Conservation (phyloP, 2,113 vertebrate species). For the Heterochromis multidens region DNA sequence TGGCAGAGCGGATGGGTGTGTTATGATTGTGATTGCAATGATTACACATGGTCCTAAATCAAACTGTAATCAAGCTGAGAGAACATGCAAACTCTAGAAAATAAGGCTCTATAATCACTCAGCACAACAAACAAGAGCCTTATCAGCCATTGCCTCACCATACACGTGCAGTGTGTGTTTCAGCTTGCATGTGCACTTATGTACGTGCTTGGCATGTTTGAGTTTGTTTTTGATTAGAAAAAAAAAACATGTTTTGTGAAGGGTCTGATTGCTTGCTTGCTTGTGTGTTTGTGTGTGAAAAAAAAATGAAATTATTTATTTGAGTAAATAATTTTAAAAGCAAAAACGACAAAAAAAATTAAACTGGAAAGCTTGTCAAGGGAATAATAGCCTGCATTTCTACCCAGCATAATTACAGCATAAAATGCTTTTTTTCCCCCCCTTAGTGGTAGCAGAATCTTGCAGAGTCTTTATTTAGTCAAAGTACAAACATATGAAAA, state of each 20-base stretch:
- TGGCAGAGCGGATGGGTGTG: constrained; percentile 55
- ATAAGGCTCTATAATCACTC: constrained; percentile 35
- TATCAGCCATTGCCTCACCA: neutral
- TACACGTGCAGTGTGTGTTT: neutral
- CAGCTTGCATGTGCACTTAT: neutral
- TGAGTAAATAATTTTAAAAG: neutral
- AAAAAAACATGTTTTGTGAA: neutral
- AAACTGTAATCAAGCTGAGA: constrained; percentile 52
- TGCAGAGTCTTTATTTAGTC: neutral
- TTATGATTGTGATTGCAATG: constrained; percentile 46
- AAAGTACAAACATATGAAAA: neutral
- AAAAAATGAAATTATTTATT: neutral
- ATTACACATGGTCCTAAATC: constrained; percentile 47
- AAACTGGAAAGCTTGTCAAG: neutral
- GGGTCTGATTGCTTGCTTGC: neutral
- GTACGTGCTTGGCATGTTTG: neutral
- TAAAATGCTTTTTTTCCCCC: neutral
- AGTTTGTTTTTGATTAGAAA: neutral
- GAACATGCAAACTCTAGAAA: constrained; percentile 12
- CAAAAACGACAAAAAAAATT: neutral
- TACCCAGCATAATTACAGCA: neutral
- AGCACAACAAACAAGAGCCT: constrained; percentile 9
- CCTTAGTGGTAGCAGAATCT: neutral
- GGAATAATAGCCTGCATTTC: neutral
- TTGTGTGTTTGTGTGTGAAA: neutral